These are phyloP conservation scores for Magallana gigas DNA, from an alignment of 1,140 invertebrate genomes.

Conservation along the genomic window DNA sequence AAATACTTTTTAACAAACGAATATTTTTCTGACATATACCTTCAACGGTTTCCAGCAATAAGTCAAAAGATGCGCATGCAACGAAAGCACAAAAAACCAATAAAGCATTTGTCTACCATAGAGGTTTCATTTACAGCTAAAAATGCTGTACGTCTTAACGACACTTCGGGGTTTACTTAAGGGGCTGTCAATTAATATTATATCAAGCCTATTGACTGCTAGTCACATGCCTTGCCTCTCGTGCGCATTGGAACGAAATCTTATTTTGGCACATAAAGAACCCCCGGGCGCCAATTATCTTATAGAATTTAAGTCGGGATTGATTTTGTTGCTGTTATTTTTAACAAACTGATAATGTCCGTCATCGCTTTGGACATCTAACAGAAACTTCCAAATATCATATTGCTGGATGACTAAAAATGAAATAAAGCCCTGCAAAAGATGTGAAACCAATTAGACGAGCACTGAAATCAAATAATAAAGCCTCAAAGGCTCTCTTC, in stretches of 20 bases:
- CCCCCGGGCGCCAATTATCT: conserved; percentile 15
- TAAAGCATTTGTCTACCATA: conserved; percentile 3
- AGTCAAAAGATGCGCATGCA: no score
- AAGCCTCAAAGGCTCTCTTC: no score
- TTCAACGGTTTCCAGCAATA: no score
- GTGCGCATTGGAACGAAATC: background rate
- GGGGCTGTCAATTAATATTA: conserved; percentile 24
- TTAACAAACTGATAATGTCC: background rate
- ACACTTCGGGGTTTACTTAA: conserved; percentile 10
- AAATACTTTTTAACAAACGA: no score
- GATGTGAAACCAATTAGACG: no score
- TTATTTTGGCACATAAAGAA: conserved; percentile 21
- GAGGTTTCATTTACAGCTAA: conserved; percentile 20
- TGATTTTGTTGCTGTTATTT: background rate
- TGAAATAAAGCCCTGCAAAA: no score
- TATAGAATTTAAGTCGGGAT: background rate
- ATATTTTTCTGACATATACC: no score
- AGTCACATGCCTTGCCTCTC: conserved; percentile 8
- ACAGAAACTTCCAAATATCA: background rate
- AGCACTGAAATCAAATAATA: no score
- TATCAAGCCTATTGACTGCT: conserved; percentile 23
- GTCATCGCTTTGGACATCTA: background rate
- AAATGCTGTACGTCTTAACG: conserved; percentile 9
- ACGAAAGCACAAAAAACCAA: background rate
- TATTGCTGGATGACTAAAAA: no score